Conservation (phyloP, 2,888 invertebrate genomes). For the Spodoptera picta region DNA sequence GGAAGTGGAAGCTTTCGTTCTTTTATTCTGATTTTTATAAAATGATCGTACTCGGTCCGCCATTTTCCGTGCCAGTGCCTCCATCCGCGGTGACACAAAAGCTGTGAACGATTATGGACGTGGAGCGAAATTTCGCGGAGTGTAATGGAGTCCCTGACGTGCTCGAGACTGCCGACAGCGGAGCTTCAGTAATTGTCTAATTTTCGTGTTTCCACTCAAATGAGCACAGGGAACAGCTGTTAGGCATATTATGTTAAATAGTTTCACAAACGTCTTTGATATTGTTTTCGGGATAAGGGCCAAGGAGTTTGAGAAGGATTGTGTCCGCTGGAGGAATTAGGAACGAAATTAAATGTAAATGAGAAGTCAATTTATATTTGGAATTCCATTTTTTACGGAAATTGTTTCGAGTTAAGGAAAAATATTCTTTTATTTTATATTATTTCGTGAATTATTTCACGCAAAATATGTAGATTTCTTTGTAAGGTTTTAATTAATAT, state of each 20-base stretch:
- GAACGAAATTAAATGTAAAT: slow-evolving; percentile 32
- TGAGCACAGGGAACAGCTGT: slow-evolving; percentile 48
- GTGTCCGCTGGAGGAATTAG: slow-evolving; percentile 26
- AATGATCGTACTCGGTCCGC: slow-evolving; percentile 56
- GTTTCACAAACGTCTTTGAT: slow-evolving; percentile 40
- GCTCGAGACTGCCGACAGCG: slow-evolving; percentile 44
- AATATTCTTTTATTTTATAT: no score
- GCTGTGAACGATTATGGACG: slow-evolving; percentile 66
- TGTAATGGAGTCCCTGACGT: slow-evolving; percentile 59
- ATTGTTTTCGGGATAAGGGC: slow-evolving; percentile 42
- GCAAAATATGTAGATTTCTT: no score
- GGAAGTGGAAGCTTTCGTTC: slow-evolving; percentile 39
- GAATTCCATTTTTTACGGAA: slow-evolving; percentile 12
- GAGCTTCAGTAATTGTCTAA: slow-evolving; percentile 59
- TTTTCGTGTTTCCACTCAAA: slow-evolving; percentile 58
- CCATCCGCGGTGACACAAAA: slow-evolving; percentile 62
- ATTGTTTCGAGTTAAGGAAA: neutral
- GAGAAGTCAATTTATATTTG: slow-evolving; percentile 18
- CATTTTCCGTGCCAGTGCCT: slow-evolving; percentile 68
- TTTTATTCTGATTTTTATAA: slow-evolving; percentile 49
- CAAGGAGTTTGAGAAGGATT: slow-evolving; percentile 33
- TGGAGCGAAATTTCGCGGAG: slow-evolving; percentile 55
- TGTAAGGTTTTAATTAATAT: no score
- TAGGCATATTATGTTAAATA: slow-evolving; percentile 45
- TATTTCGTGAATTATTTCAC: no score